Base-by-base conservation (phyloP, 2,888 invertebrate genomes). In the Microctonus hyperodae region DNA sequence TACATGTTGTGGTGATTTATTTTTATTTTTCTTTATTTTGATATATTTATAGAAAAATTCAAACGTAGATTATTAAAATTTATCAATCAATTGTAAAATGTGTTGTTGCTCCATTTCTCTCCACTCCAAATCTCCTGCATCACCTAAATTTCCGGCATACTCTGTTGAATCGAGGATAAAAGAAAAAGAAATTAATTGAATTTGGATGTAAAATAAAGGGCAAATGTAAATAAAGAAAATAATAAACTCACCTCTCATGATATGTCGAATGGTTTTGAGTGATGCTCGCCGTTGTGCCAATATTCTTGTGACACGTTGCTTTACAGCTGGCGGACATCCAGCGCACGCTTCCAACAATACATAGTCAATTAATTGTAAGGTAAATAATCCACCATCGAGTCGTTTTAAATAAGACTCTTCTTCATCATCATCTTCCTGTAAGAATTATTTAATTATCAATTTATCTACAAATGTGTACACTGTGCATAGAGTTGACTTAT, bases 61-160 rank as follows among this genome's bases (percentile, higher is more conserved):
- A 59, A 37, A 55, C 35, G 7, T 63, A 35, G 56, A 58, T 50
- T 65, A 64, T 65, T 89, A 96, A 86, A 97, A 97, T 85, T 96
- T 95, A 86, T 97, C 96, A 57, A 97, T 92, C 75, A 97, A 88
- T 84, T 96, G 93, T 73, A 96, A 86, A 81, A 97, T 96, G 81
- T 96, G 94, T 76, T 95, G 92, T 79, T 96, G 95, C 79, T 97
- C 96, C 75, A 92, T 91, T 81, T 94, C 92, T 74, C 92, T 89
- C 90, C 94, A 93, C 76, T 93, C 92, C 51, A 89, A 88, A 79
- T 94, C 93, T 63, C 93, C 95, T 28, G 91, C 93, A 78, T 97
- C 96, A 0, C 97, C 97, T 73, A 97, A 88, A 86, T 97, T 97
- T 13, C 96, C 96, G 28, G 97, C 97, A 83, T 97, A 97, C 85